A percentile compares a stretch with the other conserved stretches of the same genome.
Evolutionary conservation across 2,888 invertebrate species (phyloP).

Genomic region (Priocnemis perturbator): DNA sequence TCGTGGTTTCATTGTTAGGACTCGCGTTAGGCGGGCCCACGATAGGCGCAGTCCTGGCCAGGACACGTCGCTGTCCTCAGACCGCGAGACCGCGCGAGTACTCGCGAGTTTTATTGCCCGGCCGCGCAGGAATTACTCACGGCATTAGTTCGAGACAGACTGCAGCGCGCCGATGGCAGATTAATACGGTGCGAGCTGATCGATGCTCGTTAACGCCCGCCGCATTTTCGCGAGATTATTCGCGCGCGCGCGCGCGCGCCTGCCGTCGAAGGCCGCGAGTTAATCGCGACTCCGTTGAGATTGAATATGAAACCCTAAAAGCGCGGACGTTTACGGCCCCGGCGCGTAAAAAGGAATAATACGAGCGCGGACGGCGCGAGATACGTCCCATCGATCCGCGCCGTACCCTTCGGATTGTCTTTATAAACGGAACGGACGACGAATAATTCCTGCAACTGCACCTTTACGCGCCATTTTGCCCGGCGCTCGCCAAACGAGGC

Average conservation of each 20-base stretch:
- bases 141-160: too few species aligned
- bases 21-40: conserved; percentile 25
- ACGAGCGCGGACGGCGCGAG: conserved; percentile 10
- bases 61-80: conserved; percentile 24
- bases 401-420: not conserved
- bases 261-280: too few species aligned
- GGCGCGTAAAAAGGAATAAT: too few species aligned
- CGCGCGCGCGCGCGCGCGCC: too few species aligned
- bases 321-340: too few species aligned
- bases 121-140: conserved; percentile 9
- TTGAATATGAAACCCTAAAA: too few species aligned
- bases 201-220: too few species aligned
- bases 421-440: conserved; percentile 24
- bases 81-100: conserved; percentile 10
- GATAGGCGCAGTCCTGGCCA: conserved; percentile 15
- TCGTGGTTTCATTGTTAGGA: conserved; percentile 53
- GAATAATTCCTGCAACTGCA: conserved; percentile 33
- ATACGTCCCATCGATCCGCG: too few species aligned
- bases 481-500: conserved; percentile 29
- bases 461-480: conserved; percentile 23
- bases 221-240: too few species aligned
- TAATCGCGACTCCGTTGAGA: too few species aligned
- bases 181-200: too few species aligned
- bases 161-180: too few species aligned
- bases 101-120: conserved; percentile 37